Conservation (phyloP, 2,797 vertebrate genomes). For the Todus mexicanus region DNA sequence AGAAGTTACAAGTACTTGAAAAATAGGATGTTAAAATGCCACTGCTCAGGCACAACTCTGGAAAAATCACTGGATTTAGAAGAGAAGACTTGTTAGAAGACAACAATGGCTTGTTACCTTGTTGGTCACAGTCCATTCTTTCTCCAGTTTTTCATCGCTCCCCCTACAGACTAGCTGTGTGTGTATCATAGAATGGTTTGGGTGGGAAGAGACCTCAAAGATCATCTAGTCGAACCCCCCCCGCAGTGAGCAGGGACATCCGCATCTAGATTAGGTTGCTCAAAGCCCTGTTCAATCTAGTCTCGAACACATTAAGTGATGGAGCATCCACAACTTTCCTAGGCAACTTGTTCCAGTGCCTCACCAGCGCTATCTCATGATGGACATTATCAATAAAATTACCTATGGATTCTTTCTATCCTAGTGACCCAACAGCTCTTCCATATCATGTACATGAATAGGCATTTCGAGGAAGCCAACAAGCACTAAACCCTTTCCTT, state of each 20-base stretch:
- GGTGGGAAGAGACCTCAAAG: background rate
- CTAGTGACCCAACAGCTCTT: background rate
- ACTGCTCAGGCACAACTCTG: background rate
- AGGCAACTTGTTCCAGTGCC: background rate
- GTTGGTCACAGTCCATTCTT: background rate
- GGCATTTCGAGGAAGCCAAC: background rate
- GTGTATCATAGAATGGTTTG: background rate
- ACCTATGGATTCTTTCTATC: background rate
- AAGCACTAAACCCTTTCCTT: background rate
- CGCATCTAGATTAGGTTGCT: too few relatives aligned
- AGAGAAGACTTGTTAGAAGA: background rate
- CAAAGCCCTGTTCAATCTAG: background rate
- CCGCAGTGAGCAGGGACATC: background rate
- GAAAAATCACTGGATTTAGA: background rate
- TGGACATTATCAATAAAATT: fast-evolving
- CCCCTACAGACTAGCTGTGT: background rate
- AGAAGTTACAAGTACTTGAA: background rate
- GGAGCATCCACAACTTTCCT: background rate
- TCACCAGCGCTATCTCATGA: too few relatives aligned
- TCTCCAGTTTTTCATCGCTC: background rate
- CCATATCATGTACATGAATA: fast-evolving
- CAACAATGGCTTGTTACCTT: background rate
- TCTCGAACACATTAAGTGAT: background rate
- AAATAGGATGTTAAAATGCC: background rate
- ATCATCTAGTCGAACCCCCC: background rate